Conservation (phyloP, 2,888 invertebrate genomes). For the Cheilosia impressa region DNA sequence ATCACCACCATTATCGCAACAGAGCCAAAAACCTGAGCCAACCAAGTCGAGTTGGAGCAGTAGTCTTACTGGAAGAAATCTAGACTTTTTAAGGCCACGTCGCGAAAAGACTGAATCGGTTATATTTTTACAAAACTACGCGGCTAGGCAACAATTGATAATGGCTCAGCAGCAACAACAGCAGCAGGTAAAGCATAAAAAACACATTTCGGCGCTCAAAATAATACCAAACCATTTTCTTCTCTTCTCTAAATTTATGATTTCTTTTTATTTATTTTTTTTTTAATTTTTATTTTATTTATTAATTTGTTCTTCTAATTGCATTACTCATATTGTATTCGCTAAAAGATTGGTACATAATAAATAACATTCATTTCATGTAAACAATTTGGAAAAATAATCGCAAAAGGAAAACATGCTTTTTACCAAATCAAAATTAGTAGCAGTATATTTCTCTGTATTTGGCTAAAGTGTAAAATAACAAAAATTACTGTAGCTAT, state of each 20-base stretch:
- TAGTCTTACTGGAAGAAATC: constrained; percentile 81
- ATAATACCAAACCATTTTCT: constrained; percentile 77
- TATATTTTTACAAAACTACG: constrained; percentile 89
- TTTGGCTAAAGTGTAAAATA: constrained; percentile 31
- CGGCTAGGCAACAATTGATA: constrained; percentile 84
- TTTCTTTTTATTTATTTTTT: constrained; percentile 28
- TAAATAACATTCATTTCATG: constrained; percentile 45
- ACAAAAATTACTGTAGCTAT: neutral
- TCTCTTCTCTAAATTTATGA: constrained; percentile 55
- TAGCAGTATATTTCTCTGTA: neutral
- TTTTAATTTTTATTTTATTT: constrained; percentile 18
- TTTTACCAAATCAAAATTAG: constrained; percentile 20
- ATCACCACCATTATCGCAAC: constrained; percentile 50
- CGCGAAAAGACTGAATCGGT: constrained; percentile 95
- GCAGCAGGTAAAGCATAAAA: constrained; percentile 81
- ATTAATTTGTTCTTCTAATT: constrained; percentile 41
- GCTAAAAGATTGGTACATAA: constrained; percentile 50
- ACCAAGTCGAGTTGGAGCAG: constrained; percentile 81
- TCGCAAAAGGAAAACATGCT: constrained; percentile 1
- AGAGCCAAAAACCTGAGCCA: constrained; percentile 71
- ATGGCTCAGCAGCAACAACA: constrained; percentile 79
- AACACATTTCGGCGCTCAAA: constrained; percentile 75
- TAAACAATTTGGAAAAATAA: constrained; percentile 5
- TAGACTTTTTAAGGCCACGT: constrained; percentile 87
- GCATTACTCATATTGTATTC: constrained; percentile 61